Conservation (phyloP, 1,140 invertebrate species). For the Chironomus striatipennis region DNA sequence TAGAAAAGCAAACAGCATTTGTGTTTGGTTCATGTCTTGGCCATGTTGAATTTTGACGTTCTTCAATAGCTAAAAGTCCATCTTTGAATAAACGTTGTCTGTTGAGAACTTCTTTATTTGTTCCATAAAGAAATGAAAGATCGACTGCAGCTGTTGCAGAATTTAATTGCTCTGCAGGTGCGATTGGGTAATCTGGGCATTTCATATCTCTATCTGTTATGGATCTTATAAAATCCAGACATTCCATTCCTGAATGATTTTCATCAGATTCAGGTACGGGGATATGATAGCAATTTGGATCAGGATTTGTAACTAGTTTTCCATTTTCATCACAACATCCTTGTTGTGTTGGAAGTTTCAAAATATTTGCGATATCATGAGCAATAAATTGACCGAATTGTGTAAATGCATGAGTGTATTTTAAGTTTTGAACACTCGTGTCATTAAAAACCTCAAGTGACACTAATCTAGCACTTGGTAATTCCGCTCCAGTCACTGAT, state of each 20-base stretch:
- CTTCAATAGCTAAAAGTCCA: neutral
- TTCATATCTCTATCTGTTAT: neutral
- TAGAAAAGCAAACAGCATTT: neutral
- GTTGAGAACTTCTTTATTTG: neutral
- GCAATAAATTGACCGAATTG: slow-evolving; percentile 74
- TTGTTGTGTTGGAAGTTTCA: neutral
- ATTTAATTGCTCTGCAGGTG: neutral
- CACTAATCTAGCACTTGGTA: slow-evolving; percentile 60
- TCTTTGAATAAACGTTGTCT: neutral
- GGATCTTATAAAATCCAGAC: neutral
- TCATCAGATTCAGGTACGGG: neutral
- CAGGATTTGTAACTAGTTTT: neutral
- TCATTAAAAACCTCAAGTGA: slow-evolving; percentile 48
- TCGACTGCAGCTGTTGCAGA: neutral
- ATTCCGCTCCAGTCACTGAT: slow-evolving; percentile 40
- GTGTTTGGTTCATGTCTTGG: neutral
- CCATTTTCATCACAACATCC: neutral
- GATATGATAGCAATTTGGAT: neutral
- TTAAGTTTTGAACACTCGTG: slow-evolving; percentile 49
- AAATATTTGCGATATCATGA: slow-evolving; percentile 51
- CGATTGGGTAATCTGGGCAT: neutral
- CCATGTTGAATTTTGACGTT: neutral
- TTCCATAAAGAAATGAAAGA: neutral
- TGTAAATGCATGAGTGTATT: slow-evolving; percentile 63
- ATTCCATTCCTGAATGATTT: neutral